Base-by-base conservation (phyloP, 2,888 invertebrate genomes). In the Drosophila robusta region DNA sequence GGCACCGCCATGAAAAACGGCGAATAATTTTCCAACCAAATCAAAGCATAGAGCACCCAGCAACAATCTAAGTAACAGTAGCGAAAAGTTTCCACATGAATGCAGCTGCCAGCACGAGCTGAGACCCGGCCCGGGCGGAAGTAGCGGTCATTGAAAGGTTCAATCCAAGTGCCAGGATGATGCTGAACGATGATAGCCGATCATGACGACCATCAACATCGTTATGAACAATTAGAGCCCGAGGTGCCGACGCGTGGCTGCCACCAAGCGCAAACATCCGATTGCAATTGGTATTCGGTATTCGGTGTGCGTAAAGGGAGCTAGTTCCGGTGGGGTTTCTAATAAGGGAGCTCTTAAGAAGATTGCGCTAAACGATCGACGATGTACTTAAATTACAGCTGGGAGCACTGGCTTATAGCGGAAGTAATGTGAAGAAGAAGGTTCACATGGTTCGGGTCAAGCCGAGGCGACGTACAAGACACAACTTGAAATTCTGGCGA, bases 41-140 rank as follows among this genome's bases (percentile, higher is more conserved):
- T 85, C 83, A 83, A 78, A 78, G 80, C 83, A 86, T 78, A 75
- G 56, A 71, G 78, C 87, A 84, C 74, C 70, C 51, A 51, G 42
- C 29, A 61, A 63, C 61, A 67, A 64, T 71, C 44, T 51, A 70
- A 70, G 65, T 80, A 84, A 87, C 78, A 78, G 83, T 78, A 84
- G 72, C 72, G 38, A 69, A 67, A 51, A 56, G 56, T 73, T 80
- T 81, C 70, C 75, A 78, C 80, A 56, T 72, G 74, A 87, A 58
- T 77, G 84, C 75, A 69, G 68, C 75, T 75, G 69, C 49, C 44
- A 44, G 64, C 54, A 56, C 55, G 44, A 61, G 62, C 51, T 62
- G 41, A 34, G 38, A 16, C 36, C 16, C 16, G 32, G 16, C 12
- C 29, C 24, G 18, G 55, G 51, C 70, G 77, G 78, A 78, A 78